These are phyloP conservation scores for Nomada goodeniana DNA, from an alignment of 2,888 invertebrate genomes.

Conservation along the genomic window DNA sequence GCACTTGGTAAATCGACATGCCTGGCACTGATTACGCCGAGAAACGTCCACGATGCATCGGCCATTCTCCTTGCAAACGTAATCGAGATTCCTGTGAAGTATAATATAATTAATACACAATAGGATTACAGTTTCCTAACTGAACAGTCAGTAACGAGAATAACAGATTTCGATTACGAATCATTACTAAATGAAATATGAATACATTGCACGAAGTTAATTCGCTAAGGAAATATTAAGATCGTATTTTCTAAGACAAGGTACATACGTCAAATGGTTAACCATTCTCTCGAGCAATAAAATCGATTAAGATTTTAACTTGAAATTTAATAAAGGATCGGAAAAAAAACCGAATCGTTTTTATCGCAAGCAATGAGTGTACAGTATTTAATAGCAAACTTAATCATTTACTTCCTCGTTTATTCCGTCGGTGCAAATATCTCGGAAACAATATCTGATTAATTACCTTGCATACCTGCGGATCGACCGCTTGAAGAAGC, in stretches of 20 bases:
- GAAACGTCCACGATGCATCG: slow-evolving; percentile 96
- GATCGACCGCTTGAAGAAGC: slow-evolving; percentile 97
- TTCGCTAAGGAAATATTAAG: not conserved
- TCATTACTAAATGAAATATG: not conserved
- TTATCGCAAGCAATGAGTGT: no score
- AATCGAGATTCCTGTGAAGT: slow-evolving; percentile 91
- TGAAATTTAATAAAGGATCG: no score
- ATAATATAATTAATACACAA: not conserved
- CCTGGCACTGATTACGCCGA: slow-evolving; percentile 96
- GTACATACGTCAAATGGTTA: no score
- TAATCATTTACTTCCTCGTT: no score
- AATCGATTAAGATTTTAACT: no score
- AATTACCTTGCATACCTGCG: slow-evolving; percentile 88
- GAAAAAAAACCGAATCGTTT: not conserved
- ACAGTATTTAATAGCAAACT: no score
- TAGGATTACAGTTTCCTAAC: not conserved
- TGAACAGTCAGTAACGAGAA: not conserved
- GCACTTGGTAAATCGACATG: slow-evolving; percentile 96
- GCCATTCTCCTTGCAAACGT: slow-evolving; percentile 96
- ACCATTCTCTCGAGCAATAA: no score
- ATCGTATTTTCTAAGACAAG: not conserved
- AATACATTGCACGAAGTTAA: not conserved
- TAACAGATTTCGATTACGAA: not conserved
- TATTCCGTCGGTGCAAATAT: not conserved
- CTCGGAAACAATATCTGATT: slow-evolving; percentile 37